phyloP scores from a whole-genome alignment of 1,140 invertebrate genomes.

The Bradysia coprophila region DNA sequence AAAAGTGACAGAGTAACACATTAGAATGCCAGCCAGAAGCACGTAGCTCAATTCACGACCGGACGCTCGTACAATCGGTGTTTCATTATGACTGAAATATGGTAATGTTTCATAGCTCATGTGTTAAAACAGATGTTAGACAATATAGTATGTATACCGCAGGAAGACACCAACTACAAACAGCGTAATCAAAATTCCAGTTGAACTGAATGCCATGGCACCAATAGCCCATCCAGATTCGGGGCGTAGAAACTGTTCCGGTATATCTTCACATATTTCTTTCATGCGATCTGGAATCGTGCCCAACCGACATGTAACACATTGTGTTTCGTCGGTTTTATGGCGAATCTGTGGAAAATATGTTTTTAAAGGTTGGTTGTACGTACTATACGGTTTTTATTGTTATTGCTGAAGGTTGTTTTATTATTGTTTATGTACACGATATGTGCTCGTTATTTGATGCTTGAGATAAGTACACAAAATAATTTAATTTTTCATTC shows the following conservation, averaged over 20 bases:
- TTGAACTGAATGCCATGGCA: slow-evolving; percentile 61
- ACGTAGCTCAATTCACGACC: slow-evolving; percentile 79
- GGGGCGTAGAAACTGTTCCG: slow-evolving; percentile 63
- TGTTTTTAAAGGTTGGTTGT: too few relatives aligned
- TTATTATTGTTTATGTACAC: too few relatives aligned
- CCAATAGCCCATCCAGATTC: slow-evolving; percentile 77
- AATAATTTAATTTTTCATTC: too few relatives aligned
- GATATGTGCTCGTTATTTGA: too few relatives aligned
- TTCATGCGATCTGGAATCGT: slow-evolving; percentile 60
- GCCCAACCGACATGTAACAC: slow-evolving; percentile 61
- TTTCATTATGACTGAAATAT: slow-evolving; percentile 34
- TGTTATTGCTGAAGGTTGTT: too few relatives aligned
- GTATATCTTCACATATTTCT: slow-evolving; percentile 55
- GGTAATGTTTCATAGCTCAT: too few relatives aligned
- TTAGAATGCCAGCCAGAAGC: slow-evolving; percentile 67
- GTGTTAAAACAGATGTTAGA: too few relatives aligned
- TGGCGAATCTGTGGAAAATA: slow-evolving; percentile 61
- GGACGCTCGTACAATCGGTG: slow-evolving; percentile 76
- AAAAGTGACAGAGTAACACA: slow-evolving; percentile 80
- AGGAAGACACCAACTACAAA: slow-evolving; percentile 46
- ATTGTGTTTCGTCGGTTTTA: slow-evolving; percentile 60
- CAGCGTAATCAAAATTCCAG: slow-evolving; percentile 58
- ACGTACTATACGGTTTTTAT: too few relatives aligned
- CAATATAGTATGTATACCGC: slow-evolving; percentile 21
- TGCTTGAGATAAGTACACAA: too few relatives aligned